phyloP scores from a whole-genome alignment of 2,888 invertebrate species.

The Temnothorax rugatulus region DNA sequence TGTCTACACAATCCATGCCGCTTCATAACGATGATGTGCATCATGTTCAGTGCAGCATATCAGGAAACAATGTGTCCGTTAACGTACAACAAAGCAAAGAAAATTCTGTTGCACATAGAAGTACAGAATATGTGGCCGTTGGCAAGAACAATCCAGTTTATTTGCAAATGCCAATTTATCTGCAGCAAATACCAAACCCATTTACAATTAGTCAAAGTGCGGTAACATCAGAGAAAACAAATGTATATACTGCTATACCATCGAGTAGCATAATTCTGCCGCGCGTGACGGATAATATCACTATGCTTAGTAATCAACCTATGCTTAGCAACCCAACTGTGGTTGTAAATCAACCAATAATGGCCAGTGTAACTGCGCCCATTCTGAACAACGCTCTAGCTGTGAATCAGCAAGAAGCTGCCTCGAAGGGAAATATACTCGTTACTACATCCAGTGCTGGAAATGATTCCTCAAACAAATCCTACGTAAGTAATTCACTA shows the following conservation, averaged over 20 bases:
- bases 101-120: background rate
- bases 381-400: background rate
- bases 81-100: background rate
- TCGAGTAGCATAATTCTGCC: background rate
- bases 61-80: background rate
- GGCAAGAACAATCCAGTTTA: background rate
- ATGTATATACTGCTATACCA: too few relatives aligned
- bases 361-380: background rate
- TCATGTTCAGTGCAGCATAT: too few relatives aligned
- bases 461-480: background rate
- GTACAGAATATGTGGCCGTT: background rate
- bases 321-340: background rate
- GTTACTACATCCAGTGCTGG: background rate
- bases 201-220: background rate
- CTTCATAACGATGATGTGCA: background rate
- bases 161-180: background rate
- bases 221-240: background rate
- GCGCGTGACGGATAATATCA: background rate
- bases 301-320: background rate
- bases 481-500: slow-evolving; percentile 26
- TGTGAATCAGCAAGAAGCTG: background rate
- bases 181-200: background rate
- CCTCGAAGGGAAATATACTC: too few relatives aligned
- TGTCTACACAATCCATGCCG: background rate
- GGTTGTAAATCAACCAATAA: background rate